Evolutionary conservation across 2,888 invertebrate genomes (phyloP), one percentile per base, ranked within the genome.

Genomic region (Venusia cambrica): DNA sequence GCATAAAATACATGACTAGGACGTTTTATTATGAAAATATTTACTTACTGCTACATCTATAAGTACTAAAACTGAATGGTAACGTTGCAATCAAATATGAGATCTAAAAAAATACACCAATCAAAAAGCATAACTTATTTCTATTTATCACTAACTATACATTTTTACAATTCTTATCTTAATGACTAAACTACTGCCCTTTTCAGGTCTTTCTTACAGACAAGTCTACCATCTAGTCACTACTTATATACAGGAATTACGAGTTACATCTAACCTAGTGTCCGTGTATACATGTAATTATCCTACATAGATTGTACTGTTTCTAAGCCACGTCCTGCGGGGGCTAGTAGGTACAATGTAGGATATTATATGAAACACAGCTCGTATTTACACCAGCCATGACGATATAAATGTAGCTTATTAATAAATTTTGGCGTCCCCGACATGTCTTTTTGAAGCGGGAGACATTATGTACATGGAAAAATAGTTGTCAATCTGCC

Each of bases 381-480:
- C 9, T 13, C 17, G 10, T 35, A 32, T 36, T 12, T 35, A 35
- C 31, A 40, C 26, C 16, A 36, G 20, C 21, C 27, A 35, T 28
- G 31, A 36, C 9, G 8, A 21, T 29, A 34, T 31, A 14, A 31
- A 40, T 35, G 27, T 25, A 40, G 31, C 4, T 35, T 9, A 35
- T 40, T 21, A 25, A 7, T 9, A 12, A 16, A 14, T 9, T 32
- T 17, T 16, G 24, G 1, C 21, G 16, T 31, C 35, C 30, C 27
- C 26, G 26, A 13, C 17, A n/a, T 15, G n/a, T n/a, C 22, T 17
- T 4, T 5, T 2, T 17, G 27, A 18, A 15, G 37, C 20, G 18
- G 30, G 35, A n/a, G 34, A 34, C n/a, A 12, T 32, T 39, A 34
- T 39, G 20, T 39, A 34, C 34, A 39, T 28, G 27, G 21, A 29